These are phyloP conservation scores for Pheosia gnoma DNA, from an alignment of 2,888 invertebrate genomes.

Conservation along the genomic window DNA sequence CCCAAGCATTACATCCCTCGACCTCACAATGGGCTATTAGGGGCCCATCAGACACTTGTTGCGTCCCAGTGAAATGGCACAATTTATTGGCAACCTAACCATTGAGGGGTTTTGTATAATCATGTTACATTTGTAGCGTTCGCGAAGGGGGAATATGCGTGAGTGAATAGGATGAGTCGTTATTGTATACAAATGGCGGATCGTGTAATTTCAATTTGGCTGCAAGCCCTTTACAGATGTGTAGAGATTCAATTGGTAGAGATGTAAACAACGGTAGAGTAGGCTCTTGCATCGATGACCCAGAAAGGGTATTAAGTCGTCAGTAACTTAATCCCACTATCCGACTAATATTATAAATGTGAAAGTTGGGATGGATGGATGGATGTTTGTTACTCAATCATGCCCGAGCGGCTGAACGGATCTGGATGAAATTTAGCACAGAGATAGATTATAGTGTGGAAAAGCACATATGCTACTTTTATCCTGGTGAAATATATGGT, in stretches of 20 bases:
- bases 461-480: too few relatives aligned
- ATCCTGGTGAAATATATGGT: too few relatives aligned
- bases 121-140: not conserved
- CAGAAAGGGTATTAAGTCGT: too few relatives aligned
- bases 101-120: not conserved
- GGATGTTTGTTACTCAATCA: too few relatives aligned
- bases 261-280: too few relatives aligned
- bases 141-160: not conserved
- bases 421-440: too few relatives aligned
- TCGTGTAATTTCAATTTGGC: constrained; percentile 1
- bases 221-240: not conserved
- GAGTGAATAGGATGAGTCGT: not conserved
- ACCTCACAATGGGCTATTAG: constrained; percentile 11
- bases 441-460: too few relatives aligned
- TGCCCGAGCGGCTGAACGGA: too few relatives aligned
- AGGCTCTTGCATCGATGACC: too few relatives aligned
- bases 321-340: too few relatives aligned
- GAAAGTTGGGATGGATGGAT: too few relatives aligned
- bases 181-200: not conserved
- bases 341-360: too few relatives aligned
- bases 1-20: constrained; percentile 1
- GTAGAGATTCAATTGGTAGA: not conserved
- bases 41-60: constrained; percentile 11
- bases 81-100: not conserved
- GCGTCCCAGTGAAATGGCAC: constrained; percentile 1